Conservation (phyloP, 2,797 vertebrate genomes). For the Microctenopoma stevenorrisi region DNA sequence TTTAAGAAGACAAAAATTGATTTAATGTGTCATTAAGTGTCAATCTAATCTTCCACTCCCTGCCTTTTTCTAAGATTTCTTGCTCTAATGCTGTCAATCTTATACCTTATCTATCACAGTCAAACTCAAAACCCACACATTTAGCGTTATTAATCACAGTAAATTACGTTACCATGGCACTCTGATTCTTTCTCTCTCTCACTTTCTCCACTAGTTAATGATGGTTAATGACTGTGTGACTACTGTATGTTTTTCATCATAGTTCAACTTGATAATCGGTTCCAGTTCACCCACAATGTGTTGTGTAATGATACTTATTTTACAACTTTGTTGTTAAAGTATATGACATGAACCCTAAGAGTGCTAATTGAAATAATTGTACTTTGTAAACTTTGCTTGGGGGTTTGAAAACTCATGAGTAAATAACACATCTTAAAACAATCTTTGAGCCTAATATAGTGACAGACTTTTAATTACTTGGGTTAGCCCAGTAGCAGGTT, state of each 20-base stretch:
- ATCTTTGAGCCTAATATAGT: constrained; percentile 14
- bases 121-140: constrained; percentile 50
- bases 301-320: constrained; percentile 73
- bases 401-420: constrained; percentile 43
- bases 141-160: constrained; percentile 65
- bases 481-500: neutral
- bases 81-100: constrained; percentile 46
- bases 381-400: constrained; percentile 63
- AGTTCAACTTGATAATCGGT: constrained; percentile 65
- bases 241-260: constrained; percentile 63
- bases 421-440: constrained; percentile 32
- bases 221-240: constrained; percentile 70
- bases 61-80: constrained; percentile 22
- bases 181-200: constrained; percentile 20
- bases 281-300: constrained; percentile 62
- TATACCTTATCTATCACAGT: constrained; percentile 47
- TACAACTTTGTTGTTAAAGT: constrained; percentile 75
- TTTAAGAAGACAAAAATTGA: constrained; percentile 39
- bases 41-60: constrained; percentile 33
- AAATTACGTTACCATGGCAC: constrained; percentile 40
- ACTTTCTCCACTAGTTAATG: constrained; percentile 60
- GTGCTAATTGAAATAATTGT: constrained; percentile 65
- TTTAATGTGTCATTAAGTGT: constrained; percentile 42
- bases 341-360: constrained; percentile 61
- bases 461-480: constrained; percentile 24